These are phyloP conservation scores for Caiman crocodilus DNA, from an alignment of 2,797 vertebrate genomes.

Conservation along the genomic window DNA sequence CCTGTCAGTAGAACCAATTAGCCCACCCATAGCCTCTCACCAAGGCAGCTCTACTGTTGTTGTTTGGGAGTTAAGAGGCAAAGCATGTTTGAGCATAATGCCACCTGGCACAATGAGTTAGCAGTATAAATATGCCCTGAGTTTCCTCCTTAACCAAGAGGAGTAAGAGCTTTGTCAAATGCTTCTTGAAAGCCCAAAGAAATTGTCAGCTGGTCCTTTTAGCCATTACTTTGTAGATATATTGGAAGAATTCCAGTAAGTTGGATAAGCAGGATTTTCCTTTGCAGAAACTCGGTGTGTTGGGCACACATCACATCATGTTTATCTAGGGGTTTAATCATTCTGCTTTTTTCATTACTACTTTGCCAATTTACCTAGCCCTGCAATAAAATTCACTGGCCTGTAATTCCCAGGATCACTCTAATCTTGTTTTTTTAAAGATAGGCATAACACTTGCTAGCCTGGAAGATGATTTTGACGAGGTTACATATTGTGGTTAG, in stretches of 20 bases:
- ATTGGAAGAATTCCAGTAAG: neutral
- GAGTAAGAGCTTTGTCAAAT: neutral
- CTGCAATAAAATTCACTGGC: neutral
- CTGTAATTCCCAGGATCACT: neutral
- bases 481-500: neutral
- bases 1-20: too few species aligned
- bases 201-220: neutral
- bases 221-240: neutral
- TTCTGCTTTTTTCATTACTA: neutral
- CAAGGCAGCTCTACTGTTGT: too few species aligned
- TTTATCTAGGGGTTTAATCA: neutral
- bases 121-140: too few species aligned
- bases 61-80: too few species aligned
- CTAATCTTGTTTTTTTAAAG: neutral
- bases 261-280: neutral
- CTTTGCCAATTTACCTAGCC: neutral
- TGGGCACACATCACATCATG: neutral
- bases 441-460: neutral
- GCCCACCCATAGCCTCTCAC: too few species aligned
- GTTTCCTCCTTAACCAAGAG: neutral
- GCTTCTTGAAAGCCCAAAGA: neutral
- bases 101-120: too few species aligned
- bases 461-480: neutral
- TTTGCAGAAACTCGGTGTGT: neutral
- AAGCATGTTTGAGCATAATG: too few species aligned